phyloP scores from a whole-genome alignment of 2,888 invertebrate genomes.

The Campoplex capitator region DNA sequence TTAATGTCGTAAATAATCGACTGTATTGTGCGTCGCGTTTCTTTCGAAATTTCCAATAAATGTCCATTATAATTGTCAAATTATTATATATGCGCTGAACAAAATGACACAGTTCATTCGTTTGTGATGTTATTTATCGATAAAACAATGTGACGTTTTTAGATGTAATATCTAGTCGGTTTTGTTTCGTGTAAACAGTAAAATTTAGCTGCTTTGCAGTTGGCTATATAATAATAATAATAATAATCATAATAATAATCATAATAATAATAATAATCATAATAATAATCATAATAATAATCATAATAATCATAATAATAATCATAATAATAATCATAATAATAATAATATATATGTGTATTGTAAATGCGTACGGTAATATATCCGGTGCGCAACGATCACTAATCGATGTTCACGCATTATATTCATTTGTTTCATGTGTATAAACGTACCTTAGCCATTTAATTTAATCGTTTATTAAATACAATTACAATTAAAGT shows the following conservation, averaged over 20 bases:
- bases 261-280: too few species aligned
- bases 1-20: conserved; percentile 44
- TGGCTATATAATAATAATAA: not conserved
- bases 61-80: not conserved
- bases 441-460: conserved; percentile 64
- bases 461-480: conserved; percentile 63
- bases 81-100: not conserved
- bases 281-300: too few species aligned
- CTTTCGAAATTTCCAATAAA: conserved; percentile 35
- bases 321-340: not conserved
- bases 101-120: not conserved
- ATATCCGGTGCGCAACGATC: conserved; percentile 39
- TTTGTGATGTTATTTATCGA: not conserved
- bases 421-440: conserved; percentile 47
- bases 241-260: too few species aligned
- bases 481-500: conserved; percentile 65
- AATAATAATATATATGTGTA: not conserved
- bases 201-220: conserved; percentile 10
- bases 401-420: conserved; percentile 54
- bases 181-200: conserved; percentile 27
- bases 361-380: conserved; percentile 29
- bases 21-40: conserved; percentile 61
- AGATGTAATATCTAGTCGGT: conserved; percentile 43
- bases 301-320: too few species aligned
- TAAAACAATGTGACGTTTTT: not conserved